Base-by-base conservation (phyloP, 2,888 invertebrate species). In the Acheta domesticus region DNA sequence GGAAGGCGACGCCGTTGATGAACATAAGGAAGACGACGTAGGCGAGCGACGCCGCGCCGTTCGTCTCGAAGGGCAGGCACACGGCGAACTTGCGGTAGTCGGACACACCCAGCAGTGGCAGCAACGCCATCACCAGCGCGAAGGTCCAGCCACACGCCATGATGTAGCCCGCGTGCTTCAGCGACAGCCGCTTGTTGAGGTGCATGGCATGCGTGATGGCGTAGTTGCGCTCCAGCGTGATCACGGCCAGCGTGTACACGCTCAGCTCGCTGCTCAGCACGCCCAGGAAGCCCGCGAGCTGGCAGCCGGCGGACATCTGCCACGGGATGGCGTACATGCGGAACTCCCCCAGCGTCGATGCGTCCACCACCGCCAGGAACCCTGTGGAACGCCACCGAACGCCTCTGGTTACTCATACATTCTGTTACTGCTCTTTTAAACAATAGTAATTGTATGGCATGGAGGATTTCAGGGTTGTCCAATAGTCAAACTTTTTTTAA, bases 181-280 rank as follows among this genome's bases (percentile, higher is more conserved):
- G 88, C 0, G 96, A 95, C n/a, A 99, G 89, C 19, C 90, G 90
- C 87, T 97, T 97, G 88, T 98, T 98, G 81, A 98, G 90, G 87
- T 98, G 97, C 93, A 98, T 97, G 80, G 98, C 98, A 88, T 98
- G 97, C 2, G 97, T 98, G 86, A 98, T 98, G 83, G 98, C 98
- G 88, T 98, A 98, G 88, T 97, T 96, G 48, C 98, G 90, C 87
- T 98, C 98, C 84, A 98, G 88, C 0, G 98, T 98, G 84, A 99
- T 99, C 79, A 99, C 96, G 2, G 98, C 96, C 84, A 99, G 89
- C 4, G 98, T 98, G 88, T 94, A 98, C 75, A 99, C 98, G 73
- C 96, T 96, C 80, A 99, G 89, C 88, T 98, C 98, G 1, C 96
- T 96, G 83, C 96, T 96, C 36, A 98, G 89, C 50, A 98, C 97